These are phyloP conservation scores for Tineola bisselliella DNA, from an alignment of 2,888 invertebrate species.

Conservation along the genomic window DNA sequence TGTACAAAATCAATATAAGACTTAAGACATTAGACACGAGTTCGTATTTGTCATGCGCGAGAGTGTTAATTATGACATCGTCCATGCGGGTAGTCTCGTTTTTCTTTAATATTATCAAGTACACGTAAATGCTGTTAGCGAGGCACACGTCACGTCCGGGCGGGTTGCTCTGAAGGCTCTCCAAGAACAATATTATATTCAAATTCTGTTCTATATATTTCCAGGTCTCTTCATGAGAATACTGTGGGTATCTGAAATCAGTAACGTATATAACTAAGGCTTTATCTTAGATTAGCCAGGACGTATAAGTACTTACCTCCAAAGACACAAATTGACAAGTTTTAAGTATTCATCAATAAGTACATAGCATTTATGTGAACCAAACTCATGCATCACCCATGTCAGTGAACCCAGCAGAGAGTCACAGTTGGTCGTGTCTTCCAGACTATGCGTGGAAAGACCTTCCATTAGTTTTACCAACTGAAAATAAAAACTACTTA, in stretches of 20 bases:
- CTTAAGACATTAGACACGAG: constrained; percentile 28
- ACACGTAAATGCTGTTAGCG: constrained; percentile 27
- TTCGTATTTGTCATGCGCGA: constrained; percentile 30
- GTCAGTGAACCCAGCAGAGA: constrained; percentile 18
- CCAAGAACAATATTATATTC: constrained; percentile 25
- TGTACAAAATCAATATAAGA: constrained; percentile 28
- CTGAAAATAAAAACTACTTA: constrained; percentile 28
- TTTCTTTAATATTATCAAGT: constrained; percentile 23
- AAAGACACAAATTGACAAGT: constrained; percentile 34
- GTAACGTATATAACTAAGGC: too few relatives aligned
- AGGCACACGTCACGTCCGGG: constrained; percentile 36
- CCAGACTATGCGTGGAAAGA: not conserved
- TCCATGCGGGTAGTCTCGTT: constrained; percentile 17
- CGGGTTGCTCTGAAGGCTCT: constrained; percentile 18
- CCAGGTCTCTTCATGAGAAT: constrained; percentile 22
- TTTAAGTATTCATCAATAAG: constrained; percentile 39
- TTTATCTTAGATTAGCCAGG: too few relatives aligned
- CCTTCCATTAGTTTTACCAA: constrained; percentile 38
- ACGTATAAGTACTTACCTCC: constrained; percentile 36
- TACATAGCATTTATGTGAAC: constrained; percentile 27
- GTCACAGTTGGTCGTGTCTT: constrained; percentile 20
- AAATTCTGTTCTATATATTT: constrained; percentile 22
- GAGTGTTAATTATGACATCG: constrained; percentile 21
- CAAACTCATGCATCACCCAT: constrained; percentile 30
- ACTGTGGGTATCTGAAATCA: constrained; percentile 31